A percentile compares a stretch with the other conserved stretches of the same genome.
Evolutionary conservation across 1,140 invertebrate genomes (phyloP).

Genomic region (Glomeris maerens): DNA sequence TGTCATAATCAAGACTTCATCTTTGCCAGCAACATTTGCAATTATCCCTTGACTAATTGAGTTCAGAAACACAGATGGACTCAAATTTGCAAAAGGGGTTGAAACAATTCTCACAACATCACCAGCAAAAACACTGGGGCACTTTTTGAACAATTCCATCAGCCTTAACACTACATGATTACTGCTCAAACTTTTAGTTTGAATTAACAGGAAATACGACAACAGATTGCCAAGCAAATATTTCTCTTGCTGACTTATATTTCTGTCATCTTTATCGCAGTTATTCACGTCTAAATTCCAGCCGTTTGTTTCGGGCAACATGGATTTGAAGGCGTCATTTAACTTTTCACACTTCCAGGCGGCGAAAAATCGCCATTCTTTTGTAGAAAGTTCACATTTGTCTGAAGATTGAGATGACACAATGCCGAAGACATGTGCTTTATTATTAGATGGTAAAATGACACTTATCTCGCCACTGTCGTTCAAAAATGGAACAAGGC

Average conservation of each 20-base stretch:
- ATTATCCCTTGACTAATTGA: slow-evolving; percentile 3
- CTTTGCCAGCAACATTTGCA: background rate
- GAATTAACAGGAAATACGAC: background rate
- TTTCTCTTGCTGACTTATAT: background rate
- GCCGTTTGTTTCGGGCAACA: background rate
- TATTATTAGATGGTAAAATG: too few species aligned
- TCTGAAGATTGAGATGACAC: too few species aligned
- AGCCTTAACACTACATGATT: background rate
- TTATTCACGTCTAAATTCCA: background rate
- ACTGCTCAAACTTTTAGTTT: background rate
- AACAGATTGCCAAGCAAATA: background rate
- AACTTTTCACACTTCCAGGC: too few species aligned
- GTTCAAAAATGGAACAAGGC: background rate
- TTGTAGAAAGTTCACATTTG: too few species aligned
- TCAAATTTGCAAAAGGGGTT: slow-evolving; percentile 1
- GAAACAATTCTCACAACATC: background rate
- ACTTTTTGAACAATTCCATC: background rate
- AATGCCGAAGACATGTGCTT: too few species aligned
- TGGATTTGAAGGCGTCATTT: too few species aligned
- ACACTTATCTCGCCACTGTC: background rate
- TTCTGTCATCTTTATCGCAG: background rate
- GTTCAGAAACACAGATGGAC: slow-evolving; percentile 3
- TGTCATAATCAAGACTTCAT: background rate
- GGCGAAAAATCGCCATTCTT: too few species aligned
- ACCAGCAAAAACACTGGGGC: background rate